phyloP scores from a whole-genome alignment of 2,797 vertebrate genomes.

The Pipistrellus kuhlii region DNA sequence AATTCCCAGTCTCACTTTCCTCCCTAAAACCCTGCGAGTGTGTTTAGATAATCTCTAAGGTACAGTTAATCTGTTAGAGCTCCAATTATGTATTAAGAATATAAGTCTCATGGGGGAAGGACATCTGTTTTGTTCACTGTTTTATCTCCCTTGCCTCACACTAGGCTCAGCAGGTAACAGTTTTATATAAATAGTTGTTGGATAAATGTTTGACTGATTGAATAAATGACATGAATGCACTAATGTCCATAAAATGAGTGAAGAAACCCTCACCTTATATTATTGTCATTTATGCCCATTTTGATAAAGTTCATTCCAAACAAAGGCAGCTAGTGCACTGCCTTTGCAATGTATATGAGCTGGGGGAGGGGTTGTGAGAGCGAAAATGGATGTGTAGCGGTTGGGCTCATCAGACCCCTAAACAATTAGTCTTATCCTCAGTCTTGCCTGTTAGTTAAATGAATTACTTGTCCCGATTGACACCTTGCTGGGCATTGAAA shows the following conservation, averaged over 20 bases:
- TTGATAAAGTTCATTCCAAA: neutral
- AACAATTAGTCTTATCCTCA: neutral
- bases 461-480: neutral
- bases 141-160: neutral
- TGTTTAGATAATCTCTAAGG: neutral
- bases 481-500: neutral
- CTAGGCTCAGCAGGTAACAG: neutral
- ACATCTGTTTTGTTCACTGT: neutral
- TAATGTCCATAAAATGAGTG: neutral
- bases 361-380: neutral
- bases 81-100: neutral
- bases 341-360: neutral
- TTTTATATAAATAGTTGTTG: neutral
- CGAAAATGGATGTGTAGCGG: neutral
- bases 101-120: neutral
- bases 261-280: neutral
- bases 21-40: neutral
- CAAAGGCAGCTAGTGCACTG: neutral
- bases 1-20: slow-evolving; percentile 40
- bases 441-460: neutral
- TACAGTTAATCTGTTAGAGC: neutral
- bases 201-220: neutral
- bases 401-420: neutral
- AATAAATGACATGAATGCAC: neutral
- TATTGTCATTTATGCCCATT: neutral